These are phyloP conservation scores for Sula dactylatra DNA, from an alignment of 2,113 vertebrate genomes.

Conservation along the genomic window DNA sequence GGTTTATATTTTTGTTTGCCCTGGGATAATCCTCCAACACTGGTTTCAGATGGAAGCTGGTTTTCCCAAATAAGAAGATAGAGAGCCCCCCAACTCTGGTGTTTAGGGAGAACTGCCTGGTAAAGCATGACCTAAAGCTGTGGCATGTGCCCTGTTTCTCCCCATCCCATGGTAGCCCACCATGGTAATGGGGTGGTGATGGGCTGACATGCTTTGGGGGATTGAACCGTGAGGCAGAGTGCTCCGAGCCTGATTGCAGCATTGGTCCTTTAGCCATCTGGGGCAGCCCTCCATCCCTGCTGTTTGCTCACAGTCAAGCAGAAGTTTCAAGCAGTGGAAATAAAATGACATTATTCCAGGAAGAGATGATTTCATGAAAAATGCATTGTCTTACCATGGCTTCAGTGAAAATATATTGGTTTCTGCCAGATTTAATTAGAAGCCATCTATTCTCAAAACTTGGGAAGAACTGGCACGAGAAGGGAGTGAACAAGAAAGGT, in stretches of 20 bases:
- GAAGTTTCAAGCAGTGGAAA: not conserved
- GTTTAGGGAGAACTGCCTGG: not conserved
- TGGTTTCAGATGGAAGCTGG: not conserved
- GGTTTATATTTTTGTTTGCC: not conserved
- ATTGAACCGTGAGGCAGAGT: fast-evolving
- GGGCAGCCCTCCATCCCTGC: not conserved
- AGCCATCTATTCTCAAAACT: not conserved
- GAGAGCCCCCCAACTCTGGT: fast-evolving
- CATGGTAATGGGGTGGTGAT: not conserved
- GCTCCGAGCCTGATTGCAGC: not conserved
- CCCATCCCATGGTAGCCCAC: too few species aligned
- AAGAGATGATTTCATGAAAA: constrained; percentile 35
- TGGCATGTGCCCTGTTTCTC: not conserved
- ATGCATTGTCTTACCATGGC: not conserved
- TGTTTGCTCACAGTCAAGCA: not conserved
- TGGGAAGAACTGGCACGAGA: not conserved
- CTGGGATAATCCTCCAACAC: not conserved
- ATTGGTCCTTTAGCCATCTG: not conserved
- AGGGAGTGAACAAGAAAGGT: not conserved
- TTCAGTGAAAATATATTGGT: not conserved
- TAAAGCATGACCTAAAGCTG: not conserved
- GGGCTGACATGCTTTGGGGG: not conserved
- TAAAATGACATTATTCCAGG: not conserved
- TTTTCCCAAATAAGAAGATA: not conserved
- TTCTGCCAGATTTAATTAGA: constrained; percentile 35